phyloP scores from a whole-genome alignment of 2,888 invertebrate genomes.

The Epinotia brunnichana region DNA sequence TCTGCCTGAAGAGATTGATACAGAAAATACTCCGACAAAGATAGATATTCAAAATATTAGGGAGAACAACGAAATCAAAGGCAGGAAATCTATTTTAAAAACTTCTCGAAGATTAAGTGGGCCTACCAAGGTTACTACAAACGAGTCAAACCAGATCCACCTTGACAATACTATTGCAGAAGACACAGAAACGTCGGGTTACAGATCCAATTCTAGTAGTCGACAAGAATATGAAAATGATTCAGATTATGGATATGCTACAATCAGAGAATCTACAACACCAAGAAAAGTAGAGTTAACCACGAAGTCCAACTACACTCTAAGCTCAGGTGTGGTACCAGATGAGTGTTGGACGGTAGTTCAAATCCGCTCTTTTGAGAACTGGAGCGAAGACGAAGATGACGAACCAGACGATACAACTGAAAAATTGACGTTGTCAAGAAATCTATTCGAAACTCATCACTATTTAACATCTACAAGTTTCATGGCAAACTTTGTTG shows the following conservation, averaged over 20 bases:
- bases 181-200: slow-evolving; percentile 83
- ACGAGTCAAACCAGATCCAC: slow-evolving; percentile 48
- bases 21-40: slow-evolving; percentile 48
- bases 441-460: slow-evolving; percentile 72
- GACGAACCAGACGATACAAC: slow-evolving; percentile 63
- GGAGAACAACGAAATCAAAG: slow-evolving; percentile 55
- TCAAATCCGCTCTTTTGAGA: slow-evolving; percentile 69
- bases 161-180: slow-evolving; percentile 62
- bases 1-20: slow-evolving; percentile 58
- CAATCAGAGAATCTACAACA: slow-evolving; percentile 84
- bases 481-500: slow-evolving; percentile 88
- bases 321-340: slow-evolving; percentile 78
- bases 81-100: slow-evolving; percentile 75
- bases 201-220: slow-evolving; percentile 79
- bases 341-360: slow-evolving; percentile 79
- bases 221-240: slow-evolving; percentile 80
- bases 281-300: slow-evolving; percentile 82
- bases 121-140: slow-evolving; percentile 55
- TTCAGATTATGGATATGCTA: slow-evolving; percentile 85
- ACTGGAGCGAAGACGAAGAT: slow-evolving; percentile 74
- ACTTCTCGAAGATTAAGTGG: slow-evolving; percentile 60
- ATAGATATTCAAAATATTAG: slow-evolving; percentile 46
- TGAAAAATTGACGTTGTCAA: slow-evolving; percentile 63
- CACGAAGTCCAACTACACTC: slow-evolving; percentile 64
- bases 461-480: slow-evolving; percentile 86